These are phyloP conservation scores for Conomelus anceps DNA, from an alignment of 2,888 invertebrate species.

Conservation along the genomic window DNA sequence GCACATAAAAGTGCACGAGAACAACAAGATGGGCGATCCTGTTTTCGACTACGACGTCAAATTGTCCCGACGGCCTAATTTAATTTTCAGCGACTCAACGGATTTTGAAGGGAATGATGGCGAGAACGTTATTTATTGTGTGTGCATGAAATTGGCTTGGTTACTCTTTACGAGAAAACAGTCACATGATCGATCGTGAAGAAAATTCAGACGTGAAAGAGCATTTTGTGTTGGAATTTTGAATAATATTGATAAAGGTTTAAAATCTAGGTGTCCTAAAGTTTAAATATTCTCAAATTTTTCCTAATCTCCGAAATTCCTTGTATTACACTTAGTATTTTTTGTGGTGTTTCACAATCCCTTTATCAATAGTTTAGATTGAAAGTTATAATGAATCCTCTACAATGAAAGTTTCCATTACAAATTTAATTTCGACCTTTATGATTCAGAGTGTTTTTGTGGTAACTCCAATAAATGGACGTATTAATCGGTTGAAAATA, in stretches of 20 bases:
- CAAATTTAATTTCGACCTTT: no score
- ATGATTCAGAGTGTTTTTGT: no score
- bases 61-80: not conserved
- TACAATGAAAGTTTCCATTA: no score
- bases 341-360: no score
- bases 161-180: not conserved
- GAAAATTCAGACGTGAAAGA: not conserved
- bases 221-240: not conserved
- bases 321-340: no score
- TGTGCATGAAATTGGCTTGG: not conserved
- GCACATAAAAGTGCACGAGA: not conserved
- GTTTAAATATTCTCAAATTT: no score
- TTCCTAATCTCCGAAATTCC: no score
- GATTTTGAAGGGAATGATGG: not conserved
- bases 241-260: not conserved
- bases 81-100: not conserved
- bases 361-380: no score
- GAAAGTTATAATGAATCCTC: no score
- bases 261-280: no score
- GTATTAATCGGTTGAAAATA: no score
- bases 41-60: not conserved
- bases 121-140: not conserved
- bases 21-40: not conserved
- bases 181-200: not conserved
- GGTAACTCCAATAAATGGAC: no score